A percentile compares a stretch with the other conserved stretches of the same genome.
phyloP scores from a whole-genome alignment of 2,797 vertebrate genomes.

The Periparus ater region DNA sequence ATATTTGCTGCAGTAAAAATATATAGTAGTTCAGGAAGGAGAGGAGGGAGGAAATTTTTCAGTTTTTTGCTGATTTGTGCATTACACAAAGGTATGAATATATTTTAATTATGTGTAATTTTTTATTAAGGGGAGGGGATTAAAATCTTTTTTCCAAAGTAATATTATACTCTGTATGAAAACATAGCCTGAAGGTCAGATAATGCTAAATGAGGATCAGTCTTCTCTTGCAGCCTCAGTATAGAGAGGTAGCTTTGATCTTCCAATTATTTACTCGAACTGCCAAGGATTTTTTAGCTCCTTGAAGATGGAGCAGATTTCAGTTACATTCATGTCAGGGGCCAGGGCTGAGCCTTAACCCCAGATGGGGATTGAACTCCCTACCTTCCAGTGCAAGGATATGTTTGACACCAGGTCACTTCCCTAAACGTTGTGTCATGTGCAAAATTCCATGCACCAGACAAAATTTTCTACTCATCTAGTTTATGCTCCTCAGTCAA shows the following conservation, averaged over 20 bases:
- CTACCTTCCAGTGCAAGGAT: neutral
- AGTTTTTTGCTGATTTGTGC: neutral
- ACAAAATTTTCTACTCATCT: neutral
- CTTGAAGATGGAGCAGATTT: constrained; percentile 17
- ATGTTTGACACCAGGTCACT: neutral
- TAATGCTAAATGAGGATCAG: neutral
- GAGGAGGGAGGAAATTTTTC: neutral
- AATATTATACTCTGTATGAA: neutral
- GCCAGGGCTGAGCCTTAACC: neutral
- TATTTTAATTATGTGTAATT: neutral
- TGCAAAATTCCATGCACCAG: neutral
- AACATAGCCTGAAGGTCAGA: neutral
- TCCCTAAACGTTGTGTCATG: neutral
- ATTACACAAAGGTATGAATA: neutral
- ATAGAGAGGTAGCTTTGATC: constrained; percentile 36
- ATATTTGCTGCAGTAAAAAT: neutral
- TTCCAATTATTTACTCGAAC: constrained; percentile 34
- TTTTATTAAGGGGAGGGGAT: neutral
- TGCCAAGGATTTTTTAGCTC: neutral
- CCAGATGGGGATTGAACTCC: neutral
- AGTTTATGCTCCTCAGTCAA: neutral
- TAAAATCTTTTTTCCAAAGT: neutral
- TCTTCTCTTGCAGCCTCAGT: neutral
- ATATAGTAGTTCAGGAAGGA: neutral
- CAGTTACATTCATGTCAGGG: neutral